Percentiles rank a stretch among this genome's conserved stretches.
These are phyloP conservation scores for Halcyon leucocephala DNA, from an alignment of 2,797 vertebrate genomes.

Conservation along the genomic window DNA sequence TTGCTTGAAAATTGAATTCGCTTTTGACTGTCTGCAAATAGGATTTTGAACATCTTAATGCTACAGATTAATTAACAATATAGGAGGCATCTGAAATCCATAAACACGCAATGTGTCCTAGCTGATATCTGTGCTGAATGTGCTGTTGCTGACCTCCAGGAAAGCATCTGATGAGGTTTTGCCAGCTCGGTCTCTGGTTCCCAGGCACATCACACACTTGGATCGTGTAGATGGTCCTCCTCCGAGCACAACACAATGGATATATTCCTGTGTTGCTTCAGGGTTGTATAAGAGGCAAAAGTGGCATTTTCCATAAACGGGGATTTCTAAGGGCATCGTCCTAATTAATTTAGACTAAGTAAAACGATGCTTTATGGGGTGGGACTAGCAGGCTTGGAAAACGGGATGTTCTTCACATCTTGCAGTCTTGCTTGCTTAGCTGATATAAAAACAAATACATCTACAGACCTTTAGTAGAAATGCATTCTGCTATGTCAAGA, in stretches of 20 bases:
- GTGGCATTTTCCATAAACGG: rapidly evolving
- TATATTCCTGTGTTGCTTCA: background rate
- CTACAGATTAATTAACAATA: background rate
- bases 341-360: background rate
- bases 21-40: background rate
- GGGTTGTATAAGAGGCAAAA: background rate
- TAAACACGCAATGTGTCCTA: rapidly evolving
- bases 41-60: background rate
- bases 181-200: background rate
- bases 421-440: background rate
- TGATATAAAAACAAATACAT: background rate
- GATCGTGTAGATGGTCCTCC: background rate
- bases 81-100: background rate
- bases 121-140: background rate
- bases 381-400: background rate
- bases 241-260: rapidly evolving
- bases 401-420: background rate
- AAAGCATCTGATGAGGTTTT: background rate
- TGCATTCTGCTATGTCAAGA: background rate
- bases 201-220: rapidly evolving
- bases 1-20: background rate
- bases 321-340: background rate
- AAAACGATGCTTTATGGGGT: background rate
- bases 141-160: background rate
- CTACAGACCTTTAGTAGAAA: background rate